Conservation (phyloP, 1,140 invertebrate species). For the Drosophila mojavensis region DNA sequence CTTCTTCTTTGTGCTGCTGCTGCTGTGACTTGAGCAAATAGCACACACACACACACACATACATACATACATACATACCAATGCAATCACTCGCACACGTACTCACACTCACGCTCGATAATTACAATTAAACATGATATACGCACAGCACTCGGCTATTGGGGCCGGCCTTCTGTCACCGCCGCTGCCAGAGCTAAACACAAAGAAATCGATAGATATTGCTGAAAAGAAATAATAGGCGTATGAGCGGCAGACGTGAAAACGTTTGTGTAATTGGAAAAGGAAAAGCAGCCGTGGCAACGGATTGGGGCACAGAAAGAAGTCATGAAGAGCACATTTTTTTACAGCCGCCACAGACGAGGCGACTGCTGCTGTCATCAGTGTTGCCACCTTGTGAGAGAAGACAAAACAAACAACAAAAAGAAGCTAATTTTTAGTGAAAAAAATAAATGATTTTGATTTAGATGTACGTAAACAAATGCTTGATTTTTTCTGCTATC, state of each 20-base stretch:
- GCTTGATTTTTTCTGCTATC: too few relatives aligned
- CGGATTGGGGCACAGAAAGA: constrained; percentile 37
- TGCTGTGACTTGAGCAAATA: constrained; percentile 37
- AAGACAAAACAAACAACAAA: background rate
- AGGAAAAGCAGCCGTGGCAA: constrained; percentile 56
- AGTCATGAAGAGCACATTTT: constrained; percentile 61
- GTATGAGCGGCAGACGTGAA: constrained; percentile 24
- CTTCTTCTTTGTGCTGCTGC: constrained; percentile 29
- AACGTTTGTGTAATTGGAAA: constrained; percentile 65
- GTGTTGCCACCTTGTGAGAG: background rate
- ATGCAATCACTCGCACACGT: constrained; percentile 11
- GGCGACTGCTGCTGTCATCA: constrained; percentile 52
- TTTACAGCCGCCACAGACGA: constrained; percentile 74
- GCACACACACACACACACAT: constrained; percentile 10
- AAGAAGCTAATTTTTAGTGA: background rate
- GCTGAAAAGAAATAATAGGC: constrained; percentile 48
- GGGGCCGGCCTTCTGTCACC: constrained; percentile 24
- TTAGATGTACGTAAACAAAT: too few relatives aligned
- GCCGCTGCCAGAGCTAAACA: constrained; percentile 54
- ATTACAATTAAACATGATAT: constrained; percentile 78
- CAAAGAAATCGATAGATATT: constrained; percentile 82
- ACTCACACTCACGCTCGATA: constrained; percentile 44
- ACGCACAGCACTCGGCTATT: constrained; percentile 24
- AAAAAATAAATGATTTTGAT: background rate
- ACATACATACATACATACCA: background rate